Evolutionary conservation across 2,797 vertebrate species (phyloP).

Genomic region (Phataginus tricuspis): DNA sequence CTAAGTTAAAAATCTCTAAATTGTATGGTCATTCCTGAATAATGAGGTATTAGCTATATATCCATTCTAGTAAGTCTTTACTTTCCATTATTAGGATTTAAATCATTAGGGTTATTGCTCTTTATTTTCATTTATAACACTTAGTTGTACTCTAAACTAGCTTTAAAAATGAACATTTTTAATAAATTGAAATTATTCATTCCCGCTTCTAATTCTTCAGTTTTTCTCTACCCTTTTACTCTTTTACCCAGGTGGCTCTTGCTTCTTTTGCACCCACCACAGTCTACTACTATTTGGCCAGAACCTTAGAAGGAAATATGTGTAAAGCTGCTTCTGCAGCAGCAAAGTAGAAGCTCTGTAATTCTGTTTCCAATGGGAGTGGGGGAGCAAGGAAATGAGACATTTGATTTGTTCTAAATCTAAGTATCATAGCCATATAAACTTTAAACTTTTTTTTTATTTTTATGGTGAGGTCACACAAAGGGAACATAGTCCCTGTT

Average conservation of each 20-base stretch:
- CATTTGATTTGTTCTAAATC: constrained; percentile 18
- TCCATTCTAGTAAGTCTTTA: constrained; percentile 7
- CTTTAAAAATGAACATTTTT: constrained; percentile 15
- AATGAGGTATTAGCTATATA: background rate
- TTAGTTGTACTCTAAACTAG: constrained; percentile 12
- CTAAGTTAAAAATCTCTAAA: constrained; percentile 15
- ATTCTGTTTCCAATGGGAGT: background rate
- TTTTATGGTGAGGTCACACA: background rate
- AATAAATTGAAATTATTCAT: constrained; percentile 12
- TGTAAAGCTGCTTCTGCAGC: background rate
- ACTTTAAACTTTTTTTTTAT: background rate
- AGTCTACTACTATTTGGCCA: background rate
- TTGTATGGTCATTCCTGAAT: background rate
- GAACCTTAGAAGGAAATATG: background rate
- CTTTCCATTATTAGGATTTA: constrained; percentile 13
- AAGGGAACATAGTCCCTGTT: constrained; percentile 4
- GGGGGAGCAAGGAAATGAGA: background rate
- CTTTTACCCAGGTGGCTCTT: background rate
- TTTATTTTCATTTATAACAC: background rate
- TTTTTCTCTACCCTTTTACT: constrained; percentile 2
- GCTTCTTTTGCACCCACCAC: background rate
- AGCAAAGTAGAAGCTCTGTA: background rate
- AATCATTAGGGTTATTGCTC: background rate
- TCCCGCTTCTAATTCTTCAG: background rate
- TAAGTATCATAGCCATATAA: background rate